These are phyloP conservation scores for Siniperca obscura DNA, from an alignment of 2,797 vertebrate genomes.

Conservation along the genomic window DNA sequence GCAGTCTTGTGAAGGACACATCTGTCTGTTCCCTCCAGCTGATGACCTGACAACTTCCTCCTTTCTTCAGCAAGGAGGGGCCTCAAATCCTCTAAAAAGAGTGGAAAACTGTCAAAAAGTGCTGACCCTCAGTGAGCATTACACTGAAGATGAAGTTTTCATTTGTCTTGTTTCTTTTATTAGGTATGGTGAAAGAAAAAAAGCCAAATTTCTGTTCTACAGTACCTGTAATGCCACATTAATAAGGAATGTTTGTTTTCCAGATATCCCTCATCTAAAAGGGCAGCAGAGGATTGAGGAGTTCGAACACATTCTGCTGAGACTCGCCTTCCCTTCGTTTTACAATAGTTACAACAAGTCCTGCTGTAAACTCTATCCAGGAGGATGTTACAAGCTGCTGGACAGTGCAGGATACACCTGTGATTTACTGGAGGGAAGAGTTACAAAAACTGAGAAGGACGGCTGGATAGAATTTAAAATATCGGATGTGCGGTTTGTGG, in stretches of 20 bases:
- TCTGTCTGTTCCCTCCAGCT: slow-evolving; percentile 21
- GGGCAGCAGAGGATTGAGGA: slow-evolving; percentile 65
- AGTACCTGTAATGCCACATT: background rate
- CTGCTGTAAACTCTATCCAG: slow-evolving; percentile 77
- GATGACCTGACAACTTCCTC: slow-evolving; percentile 61
- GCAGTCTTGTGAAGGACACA: slow-evolving; percentile 9
- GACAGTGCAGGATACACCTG: slow-evolving; percentile 69
- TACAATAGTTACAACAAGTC: slow-evolving; percentile 71
- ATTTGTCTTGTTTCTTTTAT: slow-evolving; percentile 68
- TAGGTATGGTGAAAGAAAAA: slow-evolving; percentile 56
- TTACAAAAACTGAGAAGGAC: slow-evolving; percentile 53
- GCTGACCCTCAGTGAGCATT: slow-evolving; percentile 4
- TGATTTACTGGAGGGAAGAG: slow-evolving; percentile 71
- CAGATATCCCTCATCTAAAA: slow-evolving; percentile 64
- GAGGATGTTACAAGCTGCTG: slow-evolving; percentile 64
- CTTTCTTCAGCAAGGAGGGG: slow-evolving; percentile 44
- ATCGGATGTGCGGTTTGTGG: slow-evolving; percentile 59
- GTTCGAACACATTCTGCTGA: slow-evolving; percentile 70
- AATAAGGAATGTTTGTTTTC: slow-evolving; percentile 48
- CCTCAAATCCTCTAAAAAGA: slow-evolving; percentile 31
- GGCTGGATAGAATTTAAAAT: slow-evolving; percentile 78
- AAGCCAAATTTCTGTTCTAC: background rate
- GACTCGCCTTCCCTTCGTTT: slow-evolving; percentile 62
- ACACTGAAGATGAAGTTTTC: slow-evolving; percentile 75
- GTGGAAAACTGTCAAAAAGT: slow-evolving; percentile 16